phyloP scores from a whole-genome alignment of 2,888 invertebrate genomes.

The Chromoteleia sp. region DNA sequence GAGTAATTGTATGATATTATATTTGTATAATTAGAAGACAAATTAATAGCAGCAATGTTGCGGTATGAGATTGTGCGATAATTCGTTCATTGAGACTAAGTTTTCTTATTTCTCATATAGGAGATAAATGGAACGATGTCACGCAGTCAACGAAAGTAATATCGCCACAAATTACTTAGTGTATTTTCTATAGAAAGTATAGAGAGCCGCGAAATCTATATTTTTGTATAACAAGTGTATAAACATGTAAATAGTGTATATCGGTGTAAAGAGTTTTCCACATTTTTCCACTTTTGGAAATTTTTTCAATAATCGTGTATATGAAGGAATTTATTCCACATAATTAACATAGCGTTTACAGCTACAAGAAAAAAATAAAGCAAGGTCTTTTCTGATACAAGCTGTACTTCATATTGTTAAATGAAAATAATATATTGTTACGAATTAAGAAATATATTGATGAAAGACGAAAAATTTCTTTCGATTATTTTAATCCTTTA shows the following conservation, averaged over 20 bases:
- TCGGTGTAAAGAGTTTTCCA: slow-evolving; percentile 82
- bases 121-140: slow-evolving; percentile 75
- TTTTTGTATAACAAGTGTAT: slow-evolving; percentile 81
- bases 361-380: slow-evolving; percentile 37
- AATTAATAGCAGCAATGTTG: slow-evolving; percentile 23
- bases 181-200: slow-evolving; percentile 62
- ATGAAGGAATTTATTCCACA: slow-evolving; percentile 44
- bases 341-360: slow-evolving; percentile 52
- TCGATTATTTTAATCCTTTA: neutral
- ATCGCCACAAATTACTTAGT: slow-evolving; percentile 36
- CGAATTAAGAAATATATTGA: slow-evolving; percentile 72
- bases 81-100: neutral
- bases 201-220: slow-evolving; percentile 59
- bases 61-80: neutral
- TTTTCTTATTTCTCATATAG: slow-evolving; percentile 6
- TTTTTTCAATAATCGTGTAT: slow-evolving; percentile 73
- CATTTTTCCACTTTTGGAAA: slow-evolving; percentile 76
- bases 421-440: slow-evolving; percentile 75
- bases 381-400: slow-evolving; percentile 44
- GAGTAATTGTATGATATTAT: slow-evolving; percentile 29
- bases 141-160: slow-evolving; percentile 1
- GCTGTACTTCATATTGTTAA: slow-evolving; percentile 73
- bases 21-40: slow-evolving; percentile 43
- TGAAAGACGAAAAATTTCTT: slow-evolving; percentile 16
- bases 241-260: slow-evolving; percentile 82